Percentiles rank a stretch among this genome's conserved stretches.
phyloP scores from a whole-genome alignment of 2,888 invertebrate genomes.

The Scelioninae gen. 1 region DNA sequence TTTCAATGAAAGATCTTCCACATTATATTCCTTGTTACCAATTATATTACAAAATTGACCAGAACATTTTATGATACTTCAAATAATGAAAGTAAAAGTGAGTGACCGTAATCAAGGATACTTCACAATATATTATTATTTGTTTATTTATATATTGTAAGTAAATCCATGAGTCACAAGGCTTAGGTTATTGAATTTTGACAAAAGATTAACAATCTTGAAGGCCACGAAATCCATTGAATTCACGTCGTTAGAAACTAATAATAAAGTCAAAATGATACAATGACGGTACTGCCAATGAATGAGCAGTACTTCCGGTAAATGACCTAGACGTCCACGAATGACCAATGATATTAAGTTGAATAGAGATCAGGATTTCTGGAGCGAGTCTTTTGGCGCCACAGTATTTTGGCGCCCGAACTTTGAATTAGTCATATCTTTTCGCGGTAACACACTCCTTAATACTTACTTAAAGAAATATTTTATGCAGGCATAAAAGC shows the following conservation, averaged over 20 bases:
- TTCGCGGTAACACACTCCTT: conserved; percentile 7
- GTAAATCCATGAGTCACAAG: conserved; percentile 23
- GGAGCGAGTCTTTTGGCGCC: conserved; percentile 32
- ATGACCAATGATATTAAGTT: conserved; percentile 19
- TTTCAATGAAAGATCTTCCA: conserved; percentile 3
- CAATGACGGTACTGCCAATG: conserved; percentile 37
- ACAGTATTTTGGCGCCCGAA: conserved; percentile 10
- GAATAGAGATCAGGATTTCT: conserved; percentile 28
- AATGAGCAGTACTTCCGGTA: conserved; percentile 50
- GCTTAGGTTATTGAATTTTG: conserved; percentile 26
- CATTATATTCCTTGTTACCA: conserved; percentile 3
- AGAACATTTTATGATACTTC: conserved; percentile 8
- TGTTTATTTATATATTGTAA: conserved; percentile 38
- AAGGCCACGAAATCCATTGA: conserved; percentile 34
- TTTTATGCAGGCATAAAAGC: conserved; percentile 15
- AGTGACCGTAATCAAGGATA: conserved; percentile 50
- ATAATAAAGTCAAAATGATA: conserved; percentile 44
- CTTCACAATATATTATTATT: conserved; percentile 33
- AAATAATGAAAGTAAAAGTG: conserved; percentile 42
- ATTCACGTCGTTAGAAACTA: conserved; percentile 34
- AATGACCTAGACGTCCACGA: conserved; percentile 29
- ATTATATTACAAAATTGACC: not conserved
- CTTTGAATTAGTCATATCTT: conserved; percentile 19
- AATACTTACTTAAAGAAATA: conserved; percentile 15
- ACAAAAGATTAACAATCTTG: conserved; percentile 19